These are phyloP conservation scores for Takifugu flavidus DNA, from an alignment of 2,113 vertebrate species.

Conservation along the genomic window DNA sequence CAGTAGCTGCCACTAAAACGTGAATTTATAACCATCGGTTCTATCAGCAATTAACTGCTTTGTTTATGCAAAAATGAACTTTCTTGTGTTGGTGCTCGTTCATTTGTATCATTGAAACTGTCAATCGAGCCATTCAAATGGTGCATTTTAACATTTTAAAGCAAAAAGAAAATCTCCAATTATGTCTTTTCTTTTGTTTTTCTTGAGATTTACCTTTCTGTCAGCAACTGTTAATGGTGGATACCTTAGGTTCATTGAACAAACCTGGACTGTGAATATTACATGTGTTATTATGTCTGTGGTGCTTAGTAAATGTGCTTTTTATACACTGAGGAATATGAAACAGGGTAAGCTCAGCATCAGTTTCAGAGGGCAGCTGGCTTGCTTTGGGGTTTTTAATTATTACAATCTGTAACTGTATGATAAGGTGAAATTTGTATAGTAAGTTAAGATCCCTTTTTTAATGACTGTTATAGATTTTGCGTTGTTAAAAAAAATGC, in stretches of 20 bases:
- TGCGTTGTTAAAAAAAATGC: constrained; percentile 86
- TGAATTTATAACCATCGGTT: constrained; percentile 64
- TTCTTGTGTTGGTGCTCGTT: constrained; percentile 81
- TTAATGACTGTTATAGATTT: constrained; percentile 87
- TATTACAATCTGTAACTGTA: constrained; percentile 83
- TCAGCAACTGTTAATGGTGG: constrained; percentile 52
- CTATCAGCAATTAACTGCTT: constrained; percentile 42
- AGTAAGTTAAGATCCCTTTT: constrained; percentile 90
- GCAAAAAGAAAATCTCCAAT: constrained; percentile 20
- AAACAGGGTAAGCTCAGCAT: constrained; percentile 85
- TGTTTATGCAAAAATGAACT: constrained; percentile 71
- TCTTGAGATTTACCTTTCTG: constrained; percentile 43
- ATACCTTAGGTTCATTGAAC: constrained; percentile 57
- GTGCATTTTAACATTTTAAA: constrained; percentile 68
- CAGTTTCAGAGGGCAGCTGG: constrained; percentile 87
- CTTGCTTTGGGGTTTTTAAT: constrained; percentile 89
- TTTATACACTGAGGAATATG: constrained; percentile 74
- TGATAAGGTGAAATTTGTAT: constrained; percentile 89
- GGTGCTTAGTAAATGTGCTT: constrained; percentile 67
- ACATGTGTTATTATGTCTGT: constrained; percentile 64
- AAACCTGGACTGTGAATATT: constrained; percentile 65
- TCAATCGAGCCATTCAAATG: constrained; percentile 71
- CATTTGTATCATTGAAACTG: constrained; percentile 67
- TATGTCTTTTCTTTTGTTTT: constrained; percentile 39
- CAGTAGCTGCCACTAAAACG: constrained; percentile 58